These are phyloP conservation scores for Cataglyphis rosenhaueri DNA, from an alignment of 2,888 invertebrate species.

Conservation along the genomic window DNA sequence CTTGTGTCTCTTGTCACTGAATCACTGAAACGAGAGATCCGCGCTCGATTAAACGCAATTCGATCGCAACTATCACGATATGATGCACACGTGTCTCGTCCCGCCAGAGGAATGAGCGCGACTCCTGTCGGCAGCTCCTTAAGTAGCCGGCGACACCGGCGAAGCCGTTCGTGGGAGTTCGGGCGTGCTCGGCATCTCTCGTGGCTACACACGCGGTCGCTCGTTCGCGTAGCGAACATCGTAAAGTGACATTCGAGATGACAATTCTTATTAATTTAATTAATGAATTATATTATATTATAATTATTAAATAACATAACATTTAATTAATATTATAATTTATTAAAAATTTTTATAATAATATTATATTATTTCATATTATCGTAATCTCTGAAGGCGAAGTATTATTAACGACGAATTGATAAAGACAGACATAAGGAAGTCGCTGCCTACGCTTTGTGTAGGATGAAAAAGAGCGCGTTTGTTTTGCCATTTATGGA, in stretches of 20 bases:
- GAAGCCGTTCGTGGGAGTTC: conserved; percentile 74
- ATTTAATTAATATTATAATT: too few species aligned
- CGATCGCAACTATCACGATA: conserved; percentile 36
- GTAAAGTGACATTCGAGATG: conserved; percentile 33
- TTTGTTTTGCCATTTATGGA: not conserved
- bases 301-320: too few species aligned
- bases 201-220: conserved; percentile 60
- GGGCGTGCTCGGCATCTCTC: conserved; percentile 57
- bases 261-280: conserved; percentile 17
- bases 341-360: too few species aligned
- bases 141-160: conserved; percentile 79
- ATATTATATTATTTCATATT: too few species aligned
- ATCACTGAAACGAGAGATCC: conserved; percentile 50
- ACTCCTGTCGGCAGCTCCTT: conserved; percentile 79
- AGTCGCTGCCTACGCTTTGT: not conserved
- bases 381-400: not conserved
- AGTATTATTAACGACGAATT: not conserved
- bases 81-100: conserved; percentile 48
- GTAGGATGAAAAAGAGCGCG: not conserved
- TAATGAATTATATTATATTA: not conserved
- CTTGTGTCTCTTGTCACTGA: conserved; percentile 56
- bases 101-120: conserved; percentile 80
- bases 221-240: conserved; percentile 26
- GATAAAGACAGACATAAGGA: not conserved
- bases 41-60: conserved; percentile 1